phyloP scores from a whole-genome alignment of 2,113 vertebrate genomes.

The Herpetotheres cachinnans region DNA sequence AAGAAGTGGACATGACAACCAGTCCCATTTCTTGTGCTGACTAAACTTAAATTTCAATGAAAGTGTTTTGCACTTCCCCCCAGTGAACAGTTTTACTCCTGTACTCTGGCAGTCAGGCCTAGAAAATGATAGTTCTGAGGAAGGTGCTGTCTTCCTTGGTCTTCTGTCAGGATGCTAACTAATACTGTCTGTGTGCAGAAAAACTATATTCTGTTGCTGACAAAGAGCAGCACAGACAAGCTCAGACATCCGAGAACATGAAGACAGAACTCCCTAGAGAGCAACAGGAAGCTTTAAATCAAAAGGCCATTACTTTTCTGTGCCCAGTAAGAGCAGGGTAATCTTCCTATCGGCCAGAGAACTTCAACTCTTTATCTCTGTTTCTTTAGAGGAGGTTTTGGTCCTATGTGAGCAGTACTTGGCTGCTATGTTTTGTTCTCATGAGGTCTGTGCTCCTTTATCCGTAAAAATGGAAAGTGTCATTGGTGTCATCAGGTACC shows the following conservation, averaged over 20 bases:
- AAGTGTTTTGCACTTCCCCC: neutral
- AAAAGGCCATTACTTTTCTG: conserved; percentile 24
- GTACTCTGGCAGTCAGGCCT: neutral
- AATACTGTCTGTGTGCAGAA: neutral
- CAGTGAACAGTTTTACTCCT: neutral
- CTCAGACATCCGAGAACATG: neutral
- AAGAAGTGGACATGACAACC: neutral
- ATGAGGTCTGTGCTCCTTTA: neutral
- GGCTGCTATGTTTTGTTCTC: neutral
- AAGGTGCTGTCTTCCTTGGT: neutral
- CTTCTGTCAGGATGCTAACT: neutral
- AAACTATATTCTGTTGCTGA: conserved; percentile 21
- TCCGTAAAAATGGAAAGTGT: neutral
- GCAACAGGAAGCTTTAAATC: conserved; percentile 43
- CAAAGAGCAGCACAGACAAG: neutral
- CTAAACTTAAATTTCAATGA: neutral
- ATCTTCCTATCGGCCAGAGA: neutral
- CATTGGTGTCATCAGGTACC: neutral
- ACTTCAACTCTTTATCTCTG: neutral
- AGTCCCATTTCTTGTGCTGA: neutral
- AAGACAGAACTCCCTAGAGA: neutral
- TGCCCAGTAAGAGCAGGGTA: neutral
- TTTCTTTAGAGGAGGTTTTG: neutral
- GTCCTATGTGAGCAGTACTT: neutral
- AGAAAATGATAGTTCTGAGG: neutral